Evolutionary conservation across 2,113 vertebrate genomes (phyloP).

Genomic region (Vidua chalybeata): DNA sequence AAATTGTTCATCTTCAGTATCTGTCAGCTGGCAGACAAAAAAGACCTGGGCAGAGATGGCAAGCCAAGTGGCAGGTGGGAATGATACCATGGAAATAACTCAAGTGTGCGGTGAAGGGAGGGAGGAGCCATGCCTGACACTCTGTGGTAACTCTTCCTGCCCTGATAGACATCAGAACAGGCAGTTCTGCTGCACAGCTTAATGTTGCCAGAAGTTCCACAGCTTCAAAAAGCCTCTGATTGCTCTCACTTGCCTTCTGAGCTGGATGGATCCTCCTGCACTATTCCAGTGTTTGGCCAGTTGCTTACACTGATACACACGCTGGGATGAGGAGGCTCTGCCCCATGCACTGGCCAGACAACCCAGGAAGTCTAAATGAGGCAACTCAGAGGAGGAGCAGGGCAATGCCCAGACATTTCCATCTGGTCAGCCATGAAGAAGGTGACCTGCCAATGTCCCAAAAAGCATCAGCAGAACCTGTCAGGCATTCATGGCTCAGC

Average conservation of each 20-base stretch:
- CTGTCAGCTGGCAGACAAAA: not conserved
- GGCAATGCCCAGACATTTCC: not conserved
- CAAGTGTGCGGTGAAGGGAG: not conserved
- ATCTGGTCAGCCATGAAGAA: not conserved
- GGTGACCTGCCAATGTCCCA: not conserved
- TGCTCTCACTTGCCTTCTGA: not conserved
- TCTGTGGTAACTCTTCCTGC: not conserved
- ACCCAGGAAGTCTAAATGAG: not conserved
- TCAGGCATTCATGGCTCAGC: not conserved
- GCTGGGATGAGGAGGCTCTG: not conserved
- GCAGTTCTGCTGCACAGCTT: not conserved
- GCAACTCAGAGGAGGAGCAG: rapidly evolving
- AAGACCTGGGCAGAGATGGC: not conserved
- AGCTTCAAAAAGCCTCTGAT: not conserved
- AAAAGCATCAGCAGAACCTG: not conserved
- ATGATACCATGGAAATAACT: not conserved
- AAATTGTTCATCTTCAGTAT: not conserved
- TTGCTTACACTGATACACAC: not conserved
- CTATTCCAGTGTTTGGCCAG: not conserved
- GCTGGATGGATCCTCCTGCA: not conserved
- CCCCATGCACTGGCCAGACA: rapidly evolving
- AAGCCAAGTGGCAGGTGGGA: not conserved
- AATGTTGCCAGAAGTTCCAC: not conserved
- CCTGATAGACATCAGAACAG: rapidly evolving
- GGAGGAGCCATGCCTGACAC: not conserved